Base-by-base conservation (phyloP, 2,113 vertebrate species). In the Syrmaticus mikado region DNA sequence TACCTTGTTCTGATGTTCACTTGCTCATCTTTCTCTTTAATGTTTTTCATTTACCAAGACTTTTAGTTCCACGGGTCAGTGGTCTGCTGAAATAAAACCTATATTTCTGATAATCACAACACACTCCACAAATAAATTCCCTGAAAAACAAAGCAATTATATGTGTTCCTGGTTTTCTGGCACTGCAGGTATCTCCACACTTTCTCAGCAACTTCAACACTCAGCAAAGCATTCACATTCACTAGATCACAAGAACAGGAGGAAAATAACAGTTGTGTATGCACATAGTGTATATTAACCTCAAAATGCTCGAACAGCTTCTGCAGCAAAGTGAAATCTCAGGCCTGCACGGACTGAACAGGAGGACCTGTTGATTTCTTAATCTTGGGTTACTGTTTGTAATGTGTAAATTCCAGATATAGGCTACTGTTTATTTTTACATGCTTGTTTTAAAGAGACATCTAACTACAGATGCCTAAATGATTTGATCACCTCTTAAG, bases 21-120 rank as follows among this genome's bases (percentile, higher is more conserved):
- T 80, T 41, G 58, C 78, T 70, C 50, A 24, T 93, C 64, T 87
- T 85, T 91, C 40, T 45, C 43, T 64, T 52, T 64, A 64, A 74
- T 55, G 46, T 57, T 92, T 94, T 87, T 89, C 50, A 89, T 93
- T 92, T 79, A 82, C 60, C 38, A 77, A 82, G 85, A 87, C 13
- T n/a, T 62, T 87, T 85, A 67, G 20, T 18, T 62, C 41, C 32
- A 36, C 6, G 22, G 75, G 25, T 89, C 77, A 83, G 13, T n/a
- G 61, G 60, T 88, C 72, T 90, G 52, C 73, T 78, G 81, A 87
- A 52, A 24, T 70, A 58, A 91, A 82, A 53, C 2, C 36, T 73
- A 13, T 55, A 89, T 36, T 76, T 90, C 64, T 61, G 52, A 61
- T 50, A 85, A 89, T 38, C n/a, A 84, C 36, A 91, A 65, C 9